Base-by-base conservation (phyloP, 2,888 invertebrate species). In the Dryobota labecula region DNA sequence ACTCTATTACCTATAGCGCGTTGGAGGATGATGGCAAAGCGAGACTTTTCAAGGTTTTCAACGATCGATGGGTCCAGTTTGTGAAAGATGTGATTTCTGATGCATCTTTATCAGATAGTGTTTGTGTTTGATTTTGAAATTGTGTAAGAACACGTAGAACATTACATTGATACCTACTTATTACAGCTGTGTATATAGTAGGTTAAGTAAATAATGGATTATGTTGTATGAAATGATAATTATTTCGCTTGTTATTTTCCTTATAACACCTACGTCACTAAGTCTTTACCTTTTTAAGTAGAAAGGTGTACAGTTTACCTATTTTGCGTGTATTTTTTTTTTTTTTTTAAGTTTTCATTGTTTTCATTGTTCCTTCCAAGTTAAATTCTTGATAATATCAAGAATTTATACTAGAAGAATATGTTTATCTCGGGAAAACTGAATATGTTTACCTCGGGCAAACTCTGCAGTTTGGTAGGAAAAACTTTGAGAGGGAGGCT, bases 1-100 rank as follows among this genome's bases (percentile, higher is more conserved):
- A 98, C 89, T 98, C 98, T 0, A 96, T 98, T 49, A 92, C 91
- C 13, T 98, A 97, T 87, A 98, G 98, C 88, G 96, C 97, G 2
- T 85, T 95, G 65, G 88, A 93, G 8, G 82, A 82, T 7, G 71
- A 43, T 9, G 83, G 83, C 13, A 95, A 95, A 83, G 56, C 76
- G 0, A 85, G 78, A 62, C 83, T 92, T 51, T 89, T 85, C 0
- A 73, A 73, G 13, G 71, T 90, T 13, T 95, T 95, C 49, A 69
- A 89, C n/a, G 83, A 76, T n/a, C 87, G 88, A 30, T 96, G 95
- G 95, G 65, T 84, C 38, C 71, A 78, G 27, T 95, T 95, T 87
- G 88, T 95, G 3, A 84, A 85, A 58, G 84, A 90, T 36, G 57
- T 93, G 2, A 88, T 90, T 33, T 63, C 51, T 56, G 73, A 80